Evolutionary conservation across 2,797 vertebrate species (phyloP).

Genomic region (Salmo trutta): DNA sequence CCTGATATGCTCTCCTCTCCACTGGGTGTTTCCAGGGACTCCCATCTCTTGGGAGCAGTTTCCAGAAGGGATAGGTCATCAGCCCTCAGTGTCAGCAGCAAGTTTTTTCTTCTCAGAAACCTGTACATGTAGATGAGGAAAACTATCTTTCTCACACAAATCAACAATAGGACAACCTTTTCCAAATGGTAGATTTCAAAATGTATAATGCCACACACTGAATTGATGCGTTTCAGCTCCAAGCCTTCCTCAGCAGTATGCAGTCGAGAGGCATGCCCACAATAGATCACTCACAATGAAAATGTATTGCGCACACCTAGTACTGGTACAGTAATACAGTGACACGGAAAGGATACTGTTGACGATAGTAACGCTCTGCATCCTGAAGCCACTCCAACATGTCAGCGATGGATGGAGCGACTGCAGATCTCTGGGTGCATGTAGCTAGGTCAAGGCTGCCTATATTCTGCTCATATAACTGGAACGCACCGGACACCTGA

Average conservation of each 20-base stretch:
- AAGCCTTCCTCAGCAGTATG: not conserved
- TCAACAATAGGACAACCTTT: not conserved
- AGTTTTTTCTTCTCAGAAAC: constrained; percentile 78
- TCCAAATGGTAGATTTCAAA: not conserved
- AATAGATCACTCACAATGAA: not conserved
- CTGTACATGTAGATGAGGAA: constrained; percentile 67
- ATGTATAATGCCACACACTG: not conserved
- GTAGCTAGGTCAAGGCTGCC: constrained; percentile 40
- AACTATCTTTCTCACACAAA: not conserved
- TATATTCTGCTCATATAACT: constrained; percentile 74
- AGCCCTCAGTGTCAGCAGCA: constrained; percentile 76
- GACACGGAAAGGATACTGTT: constrained; percentile 80
- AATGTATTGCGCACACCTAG: not conserved
- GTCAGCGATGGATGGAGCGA: constrained; percentile 81
- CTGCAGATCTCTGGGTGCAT: constrained; percentile 65
- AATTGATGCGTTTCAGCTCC: not conserved
- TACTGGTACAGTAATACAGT: not conserved
- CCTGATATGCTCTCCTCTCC: constrained; percentile 62
- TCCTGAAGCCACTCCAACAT: constrained; percentile 90
- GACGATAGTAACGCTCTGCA: constrained; percentile 81
- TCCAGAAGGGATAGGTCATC: constrained; percentile 73
- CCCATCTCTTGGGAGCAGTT: constrained; percentile 78
- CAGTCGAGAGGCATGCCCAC: not conserved
- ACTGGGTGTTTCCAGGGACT: constrained; percentile 52
- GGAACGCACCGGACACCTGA: constrained; percentile 69